Evolutionary conservation across 1,140 invertebrate genomes (phyloP), one percentile per base, ranked within the genome.

Genomic region (Camponotus vicinus): DNA sequence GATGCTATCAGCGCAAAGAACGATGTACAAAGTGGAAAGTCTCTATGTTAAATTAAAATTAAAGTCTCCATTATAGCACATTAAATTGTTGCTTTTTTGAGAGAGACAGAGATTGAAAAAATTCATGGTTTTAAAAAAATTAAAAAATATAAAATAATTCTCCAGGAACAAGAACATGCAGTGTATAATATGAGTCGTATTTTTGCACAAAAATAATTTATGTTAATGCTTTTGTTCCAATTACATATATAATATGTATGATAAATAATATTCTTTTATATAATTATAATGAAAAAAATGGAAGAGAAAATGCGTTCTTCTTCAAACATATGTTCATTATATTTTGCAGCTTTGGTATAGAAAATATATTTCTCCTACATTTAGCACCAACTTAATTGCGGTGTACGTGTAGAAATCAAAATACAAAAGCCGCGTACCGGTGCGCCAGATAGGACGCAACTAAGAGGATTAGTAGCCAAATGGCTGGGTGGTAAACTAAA

Each of bases 391-490:
- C 77, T 86, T 90, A 86, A 89, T 88, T 66, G 71, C 34, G 18
- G 85, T 79, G 63, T 84, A 85, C 27, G 27, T 66, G 40, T 7
- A 61, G 45, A n/a, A 85, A 85, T 87, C 85, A 76, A 87, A 82
- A 89, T 66, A 86, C 75, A 86, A 87, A 89, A 86, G 71, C 21
- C 73, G 61, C 57, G 52, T 67, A 37, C 69, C 49, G 55, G 45
- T 32, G 55, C 32, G 67, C 42, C 59, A 18, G 49, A 63, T 77
- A 34, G 76, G 69, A 88, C 76, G 76, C 82, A 84, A 88, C 87
- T 91, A 88, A 90, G 86, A 87, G 87, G 87, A 91, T 91, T 91
- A 91, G 87, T 87, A 89, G 32, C 77, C 69, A 90, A 91, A 90
- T 87, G 76, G 89, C 27, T 45, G 64, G 75, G 63, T 57, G 71